Base-by-base conservation (phyloP, 2,888 invertebrate genomes). In the Kryphioiulus occultus region DNA sequence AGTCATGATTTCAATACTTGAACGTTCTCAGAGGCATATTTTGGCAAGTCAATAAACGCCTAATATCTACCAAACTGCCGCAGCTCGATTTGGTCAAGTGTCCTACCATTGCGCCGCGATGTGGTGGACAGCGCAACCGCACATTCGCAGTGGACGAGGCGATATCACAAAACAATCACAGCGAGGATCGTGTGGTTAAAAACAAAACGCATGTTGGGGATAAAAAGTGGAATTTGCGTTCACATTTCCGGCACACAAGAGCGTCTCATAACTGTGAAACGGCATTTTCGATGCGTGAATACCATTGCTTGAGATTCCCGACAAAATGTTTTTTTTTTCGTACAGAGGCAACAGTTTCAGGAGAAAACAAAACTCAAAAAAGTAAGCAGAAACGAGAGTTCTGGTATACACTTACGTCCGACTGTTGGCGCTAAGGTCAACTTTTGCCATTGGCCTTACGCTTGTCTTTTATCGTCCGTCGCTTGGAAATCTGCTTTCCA, bases 401-500 rank as follows among this genome's bases (percentile, higher is more conserved):
- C 47, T 19, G 10, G 47, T 47, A 47, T 47, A 47, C 47, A 47
- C 47, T 47, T 47, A 47, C 47, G 47, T 47, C 47, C 47, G 19
- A 17, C 10, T n/a, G n/a, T 82, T 22, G 30, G 32, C 30, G 15
- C 15, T 32, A 82, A n/a, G 22, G 86, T 86, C 86, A 86, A 42
- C 86, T 86, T 42, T 86, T 86, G 19, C 86, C 86, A 22, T 68
- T 86, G 30, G 10, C 15, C 42, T 85, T 68, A 15, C 59, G 78
- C 19, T 89, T 88, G 26, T 89, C 89, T 30, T 53, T 47, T 4
- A 88, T n/a, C 35, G 87, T 44, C 42, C 89, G 78, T 53, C 88
- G 53, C 82, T 88, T 89, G 12, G 87, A 39, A n/a, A 94, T 94
- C 92, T 97, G 97, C 90, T 95, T 93, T 91, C 96, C 95, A 92